A percentile compares a stretch with the other conserved stretches of the same genome.
These are phyloP conservation scores for Habroteleia sp. DNA, from an alignment of 2,888 invertebrate genomes.

Conservation along the genomic window DNA sequence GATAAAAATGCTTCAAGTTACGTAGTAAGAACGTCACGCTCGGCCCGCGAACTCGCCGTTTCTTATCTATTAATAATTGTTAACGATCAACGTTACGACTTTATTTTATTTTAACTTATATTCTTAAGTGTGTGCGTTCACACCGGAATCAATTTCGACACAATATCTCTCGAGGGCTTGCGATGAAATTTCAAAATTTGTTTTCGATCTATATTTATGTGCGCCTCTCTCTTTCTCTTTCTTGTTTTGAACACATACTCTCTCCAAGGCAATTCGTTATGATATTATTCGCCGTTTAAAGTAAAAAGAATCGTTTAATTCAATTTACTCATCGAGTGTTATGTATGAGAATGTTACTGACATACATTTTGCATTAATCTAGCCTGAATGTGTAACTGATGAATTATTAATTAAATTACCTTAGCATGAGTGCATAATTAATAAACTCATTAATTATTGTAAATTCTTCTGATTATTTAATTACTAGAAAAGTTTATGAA, in stretches of 20 bases:
- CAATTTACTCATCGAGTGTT: not conserved
- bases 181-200: conserved; percentile 23
- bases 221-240: conserved; percentile 62
- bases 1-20: conserved; percentile 56
- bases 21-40: conserved; percentile 62
- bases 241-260: conserved; percentile 69
- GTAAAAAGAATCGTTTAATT: not conserved
- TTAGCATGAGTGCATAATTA: too few species aligned
- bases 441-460: too few species aligned
- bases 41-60: conserved; percentile 69
- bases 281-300: conserved; percentile 3
- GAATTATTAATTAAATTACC: too few species aligned
- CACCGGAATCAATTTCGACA: conserved; percentile 62
- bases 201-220: too few species aligned
- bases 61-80: conserved; percentile 67
- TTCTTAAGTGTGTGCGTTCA: conserved; percentile 64
- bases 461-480: too few species aligned
- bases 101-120: conserved; percentile 54
- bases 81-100: conserved; percentile 68
- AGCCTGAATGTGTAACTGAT: too few species aligned
- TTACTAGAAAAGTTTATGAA: too few species aligned
- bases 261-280: conserved; percentile 64
- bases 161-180: conserved; percentile 41
- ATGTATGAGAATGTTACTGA: not conserved
- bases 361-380: too few species aligned